Conservation (phyloP, 2,797 vertebrate species). For the Sibirionetta formosa region DNA sequence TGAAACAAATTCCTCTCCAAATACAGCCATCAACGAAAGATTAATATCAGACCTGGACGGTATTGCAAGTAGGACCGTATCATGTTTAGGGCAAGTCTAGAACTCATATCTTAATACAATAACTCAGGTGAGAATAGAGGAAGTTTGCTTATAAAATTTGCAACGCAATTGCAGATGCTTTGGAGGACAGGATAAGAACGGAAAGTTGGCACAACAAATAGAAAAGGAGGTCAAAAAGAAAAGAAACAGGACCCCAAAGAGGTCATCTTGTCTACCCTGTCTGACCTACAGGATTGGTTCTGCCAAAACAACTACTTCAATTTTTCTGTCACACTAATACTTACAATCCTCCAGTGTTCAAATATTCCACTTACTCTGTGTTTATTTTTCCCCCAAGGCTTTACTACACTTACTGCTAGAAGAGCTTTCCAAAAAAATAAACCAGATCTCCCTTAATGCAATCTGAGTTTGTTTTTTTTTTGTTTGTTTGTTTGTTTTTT, state of each 20-base stretch:
- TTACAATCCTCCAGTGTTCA: not conserved
- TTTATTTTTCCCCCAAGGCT: not conserved
- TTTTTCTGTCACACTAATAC: not conserved
- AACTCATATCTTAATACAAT: not conserved
- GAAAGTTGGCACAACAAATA: not conserved
- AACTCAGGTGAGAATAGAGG: not conserved
- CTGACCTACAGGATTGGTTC: not conserved
- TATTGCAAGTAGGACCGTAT: not conserved
- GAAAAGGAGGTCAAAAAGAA: not conserved
- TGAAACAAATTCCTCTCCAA: not conserved
- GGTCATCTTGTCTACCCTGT: not conserved
- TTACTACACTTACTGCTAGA: not conserved
- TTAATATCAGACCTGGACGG: not conserved
- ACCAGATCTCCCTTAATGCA: not conserved
- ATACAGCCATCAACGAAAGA: not conserved
- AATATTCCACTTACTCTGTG: not conserved
- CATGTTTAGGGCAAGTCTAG: not conserved
- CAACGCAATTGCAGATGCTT: not conserved
- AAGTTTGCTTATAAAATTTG: not conserved
- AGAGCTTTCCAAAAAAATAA: not conserved
- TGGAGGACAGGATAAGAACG: not conserved
- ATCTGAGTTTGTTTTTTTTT: not conserved
- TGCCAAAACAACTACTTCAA: not conserved
- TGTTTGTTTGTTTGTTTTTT: not conserved
- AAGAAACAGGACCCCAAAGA: not conserved